Evolutionary conservation across 2,888 invertebrate genomes (phyloP), one percentile per base, ranked within the genome.

Genomic region (Malacosoma neustria): DNA sequence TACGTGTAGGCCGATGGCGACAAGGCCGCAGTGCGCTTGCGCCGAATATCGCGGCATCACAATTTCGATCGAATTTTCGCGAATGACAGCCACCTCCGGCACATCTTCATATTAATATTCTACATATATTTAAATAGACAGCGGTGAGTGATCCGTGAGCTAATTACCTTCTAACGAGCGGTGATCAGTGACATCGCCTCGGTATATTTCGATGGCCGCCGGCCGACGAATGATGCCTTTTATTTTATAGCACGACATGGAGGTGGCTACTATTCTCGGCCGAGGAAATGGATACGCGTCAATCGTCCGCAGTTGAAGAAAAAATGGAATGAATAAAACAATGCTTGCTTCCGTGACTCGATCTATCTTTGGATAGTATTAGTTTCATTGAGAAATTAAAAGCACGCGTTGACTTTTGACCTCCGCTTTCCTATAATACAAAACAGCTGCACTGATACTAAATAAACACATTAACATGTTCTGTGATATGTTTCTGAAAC

Each of bases 131-230:
- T 57, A 74, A 79, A 81, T 72, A 75, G 74, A 68, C 57, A 40
- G 61, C 58, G 84, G 38, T 71, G 84, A 85, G 66, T 72, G 84
- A 85, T 79, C 69, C 62, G 55, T 70, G 72, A 62, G 77, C 81
- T 85, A 84, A 85, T 85, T 84, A 80, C 75, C 70, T 69, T 64
- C 82, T 84, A 85, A 85, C 79, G 84, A 84, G 65, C 76, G 63
- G 68, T 59, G 66, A 80, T 80, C 72, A 64, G 71, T 75, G 70
- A 68, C 77, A 76, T 79, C 69, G 67, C 60, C 52, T 48, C 53
- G 54, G 61, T 72, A 72, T 77, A 76, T 73, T 61, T 68, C 71
- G 72, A 77, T 74, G 77, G 65, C 51, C 64, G 66, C 50, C 59
- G 44, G 46, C 43, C 53, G 82, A 64, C 62, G 82, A 84, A 55